Conservation (phyloP, 2,888 invertebrate genomes). For the Ommatoiulus sabulosus region DNA sequence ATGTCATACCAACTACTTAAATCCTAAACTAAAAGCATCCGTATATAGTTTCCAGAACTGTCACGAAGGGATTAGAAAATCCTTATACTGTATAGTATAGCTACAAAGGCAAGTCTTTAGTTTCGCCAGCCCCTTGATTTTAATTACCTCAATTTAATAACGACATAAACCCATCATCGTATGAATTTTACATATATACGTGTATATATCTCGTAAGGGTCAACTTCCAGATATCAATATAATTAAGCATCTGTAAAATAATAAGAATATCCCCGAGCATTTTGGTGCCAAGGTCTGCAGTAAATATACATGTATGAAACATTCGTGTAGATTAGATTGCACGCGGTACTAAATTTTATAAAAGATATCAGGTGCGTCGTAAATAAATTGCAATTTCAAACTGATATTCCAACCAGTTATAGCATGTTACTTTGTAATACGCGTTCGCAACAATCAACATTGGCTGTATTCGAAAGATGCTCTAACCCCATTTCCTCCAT, state of each 20-base stretch:
- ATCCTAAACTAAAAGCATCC: too few species aligned
- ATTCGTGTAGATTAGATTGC: neutral
- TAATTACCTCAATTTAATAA: neutral
- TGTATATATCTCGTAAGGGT: neutral
- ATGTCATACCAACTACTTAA: neutral
- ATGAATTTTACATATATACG: neutral
- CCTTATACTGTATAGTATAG: neutral
- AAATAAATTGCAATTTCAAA: neutral
- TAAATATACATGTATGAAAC: neutral
- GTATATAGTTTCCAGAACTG: too few species aligned
- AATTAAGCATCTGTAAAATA: neutral
- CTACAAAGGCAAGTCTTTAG: too few species aligned
- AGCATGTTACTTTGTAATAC: neutral
- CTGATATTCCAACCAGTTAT: neutral
- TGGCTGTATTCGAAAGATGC: neutral
- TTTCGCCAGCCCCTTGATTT: neutral
- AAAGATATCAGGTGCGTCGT: neutral
- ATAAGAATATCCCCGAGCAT: neutral
- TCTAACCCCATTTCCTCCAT: neutral
- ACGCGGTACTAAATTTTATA: neutral
- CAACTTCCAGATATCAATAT: neutral
- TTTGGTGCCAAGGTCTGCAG: neutral
- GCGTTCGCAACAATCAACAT: neutral
- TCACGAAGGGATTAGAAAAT: too few species aligned
- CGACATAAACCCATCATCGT: neutral